phyloP scores from a whole-genome alignment of 2,888 invertebrate species.

The Brachyptera risi region DNA sequence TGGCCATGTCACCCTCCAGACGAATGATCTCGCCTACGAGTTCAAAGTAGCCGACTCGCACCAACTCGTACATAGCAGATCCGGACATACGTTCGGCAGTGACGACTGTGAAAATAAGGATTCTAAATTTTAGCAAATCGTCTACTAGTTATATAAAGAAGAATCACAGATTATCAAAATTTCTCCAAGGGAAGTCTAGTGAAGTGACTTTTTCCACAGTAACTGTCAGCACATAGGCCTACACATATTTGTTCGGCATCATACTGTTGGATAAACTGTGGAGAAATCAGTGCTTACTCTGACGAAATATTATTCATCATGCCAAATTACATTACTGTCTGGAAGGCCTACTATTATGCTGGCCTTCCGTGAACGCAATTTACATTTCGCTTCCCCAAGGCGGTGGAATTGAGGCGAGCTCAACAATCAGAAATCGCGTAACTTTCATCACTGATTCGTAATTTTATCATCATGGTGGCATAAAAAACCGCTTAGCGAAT shows the following conservation, averaged over 20 bases:
- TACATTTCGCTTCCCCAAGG: too few species aligned
- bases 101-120: slow-evolving; percentile 68
- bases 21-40: slow-evolving; percentile 99
- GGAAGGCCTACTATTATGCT: too few species aligned
- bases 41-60: slow-evolving; percentile 96
- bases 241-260: too few species aligned
- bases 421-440: too few species aligned
- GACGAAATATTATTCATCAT: too few species aligned
- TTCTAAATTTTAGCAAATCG: background rate
- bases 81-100: slow-evolving; percentile 99
- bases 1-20: slow-evolving; percentile 99
- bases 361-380: too few species aligned
- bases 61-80: slow-evolving; percentile 99
- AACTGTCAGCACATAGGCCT: too few species aligned
- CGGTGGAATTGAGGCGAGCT: too few species aligned
- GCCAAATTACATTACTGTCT: too few species aligned
- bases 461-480: too few species aligned
- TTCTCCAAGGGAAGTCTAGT: background rate
- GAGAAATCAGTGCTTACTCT: slow-evolving; percentile 18
- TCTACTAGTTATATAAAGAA: background rate
- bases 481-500: too few species aligned
- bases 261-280: background rate
- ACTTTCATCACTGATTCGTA: too few species aligned
- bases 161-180: background rate
- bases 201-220: background rate